Percentiles rank a stretch among this genome's conserved stretches.
Evolutionary conservation across 2,888 invertebrate genomes (phyloP).

Genomic region (Tholera decimalis): DNA sequence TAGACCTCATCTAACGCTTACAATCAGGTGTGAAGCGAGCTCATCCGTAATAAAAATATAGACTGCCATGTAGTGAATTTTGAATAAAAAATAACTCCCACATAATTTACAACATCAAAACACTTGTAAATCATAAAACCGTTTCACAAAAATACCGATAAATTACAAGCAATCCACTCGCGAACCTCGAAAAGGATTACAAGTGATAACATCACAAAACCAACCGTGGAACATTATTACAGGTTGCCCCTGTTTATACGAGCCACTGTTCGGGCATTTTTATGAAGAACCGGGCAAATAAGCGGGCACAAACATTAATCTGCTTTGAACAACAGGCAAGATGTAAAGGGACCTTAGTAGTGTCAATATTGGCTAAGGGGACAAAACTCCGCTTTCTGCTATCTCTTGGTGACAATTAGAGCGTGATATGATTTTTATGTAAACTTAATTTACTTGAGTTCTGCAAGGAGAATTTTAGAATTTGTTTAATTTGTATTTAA

Average conservation of each 20-base stretch:
- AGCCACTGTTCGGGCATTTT: slow-evolving; percentile 87
- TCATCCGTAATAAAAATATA: too few species aligned
- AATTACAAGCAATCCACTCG: slow-evolving; percentile 43
- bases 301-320: slow-evolving; percentile 89
- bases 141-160: slow-evolving; percentile 34
- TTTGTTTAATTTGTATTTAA: slow-evolving; percentile 45
- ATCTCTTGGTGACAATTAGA: slow-evolving; percentile 87
- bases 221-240: slow-evolving; percentile 80
- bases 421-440: slow-evolving; percentile 88
- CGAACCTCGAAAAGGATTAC: slow-evolving; percentile 70
- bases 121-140: background rate
- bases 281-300: slow-evolving; percentile 90
- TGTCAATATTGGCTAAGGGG: slow-evolving; percentile 90
- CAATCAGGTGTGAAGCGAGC: too few species aligned
- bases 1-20: too few species aligned
- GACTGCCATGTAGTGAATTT: too few species aligned
- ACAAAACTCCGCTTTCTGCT: slow-evolving; percentile 79
- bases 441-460: slow-evolving; percentile 86
- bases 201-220: slow-evolving; percentile 80
- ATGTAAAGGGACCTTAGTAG: slow-evolving; percentile 84
- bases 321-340: slow-evolving; percentile 89
- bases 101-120: background rate
- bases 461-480: slow-evolving; percentile 47
- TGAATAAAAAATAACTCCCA: too few species aligned
- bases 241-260: slow-evolving; percentile 82